Percentiles rank a stretch among this genome's conserved stretches.
Conservation (phyloP, 1,140 invertebrate species). For the Trachymyrmex septentrionalis region DNA sequence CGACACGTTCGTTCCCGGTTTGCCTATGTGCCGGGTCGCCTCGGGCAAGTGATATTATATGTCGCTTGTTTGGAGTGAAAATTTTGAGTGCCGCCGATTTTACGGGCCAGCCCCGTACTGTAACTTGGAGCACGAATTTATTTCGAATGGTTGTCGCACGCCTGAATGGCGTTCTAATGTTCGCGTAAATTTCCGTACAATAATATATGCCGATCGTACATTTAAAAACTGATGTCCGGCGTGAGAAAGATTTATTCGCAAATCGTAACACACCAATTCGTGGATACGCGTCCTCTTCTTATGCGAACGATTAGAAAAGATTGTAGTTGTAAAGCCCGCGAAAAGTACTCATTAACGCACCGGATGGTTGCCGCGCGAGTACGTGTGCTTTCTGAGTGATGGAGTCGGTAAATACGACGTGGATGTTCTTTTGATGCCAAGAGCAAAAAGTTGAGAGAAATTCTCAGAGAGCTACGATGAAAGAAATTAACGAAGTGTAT, state of each 20-base stretch:
- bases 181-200: neutral
- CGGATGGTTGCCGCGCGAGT: neutral
- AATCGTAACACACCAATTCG: neutral
- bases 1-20: slow-evolving; percentile 48
- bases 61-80: slow-evolving; percentile 51
- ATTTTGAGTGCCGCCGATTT: slow-evolving; percentile 34
- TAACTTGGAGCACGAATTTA: neutral
- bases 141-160: neutral
- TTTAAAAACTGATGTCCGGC: neutral
- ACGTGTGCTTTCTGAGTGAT: neutral
- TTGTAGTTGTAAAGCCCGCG: neutral
- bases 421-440: slow-evolving; percentile 26
- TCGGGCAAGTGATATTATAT: slow-evolving; percentile 26
- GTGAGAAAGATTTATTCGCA: neutral
- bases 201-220: neutral
- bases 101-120: neutral
- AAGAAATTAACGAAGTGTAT: slow-evolving; percentile 48
- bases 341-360: slow-evolving; percentile 20
- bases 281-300: neutral
- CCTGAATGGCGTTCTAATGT: neutral
- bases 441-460: slow-evolving; percentile 10
- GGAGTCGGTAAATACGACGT: slow-evolving; percentile 20
- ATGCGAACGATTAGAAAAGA: slow-evolving; percentile 7
- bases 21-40: neutral
- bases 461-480: slow-evolving; percentile 1